Base-by-base conservation (phyloP, 2,888 invertebrate genomes). In the Eudasyphora cyanicolor region DNA sequence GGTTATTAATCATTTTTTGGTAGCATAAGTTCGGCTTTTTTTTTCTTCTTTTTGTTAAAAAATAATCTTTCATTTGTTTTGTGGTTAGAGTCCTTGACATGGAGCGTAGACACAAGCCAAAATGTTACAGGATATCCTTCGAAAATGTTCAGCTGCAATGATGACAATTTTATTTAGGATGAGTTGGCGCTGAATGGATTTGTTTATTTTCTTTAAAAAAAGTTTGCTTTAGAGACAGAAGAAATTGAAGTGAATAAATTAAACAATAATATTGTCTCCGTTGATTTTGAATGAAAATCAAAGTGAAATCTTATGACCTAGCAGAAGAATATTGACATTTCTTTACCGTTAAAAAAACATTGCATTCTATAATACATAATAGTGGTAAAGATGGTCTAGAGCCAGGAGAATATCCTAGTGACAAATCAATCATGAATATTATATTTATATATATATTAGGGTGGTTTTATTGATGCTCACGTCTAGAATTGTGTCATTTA, bases 1-100 rank as follows among this genome's bases (percentile, higher is more conserved):
- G 81, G 84, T 89, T 90, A 90, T 90, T 90, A 90, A 90, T 90
- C 89, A 90, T 90, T 87, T 90, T 89, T 89, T 87, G 87, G 86
- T 88, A 88, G 88, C 88, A 87, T 88, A 88, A 82, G 87, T 88
- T 88, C 80, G 82, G 88, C 54, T 32, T 76, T 76, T 86, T 80
- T 64, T 54, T 84, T 74, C 60, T n/a, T n/a, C n/a, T n/a, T n/a
- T n/a, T n/a, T n/a, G n/a, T n/a, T n/a, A n/a, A 77, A 75, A 54
- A 75, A 75, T 73, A 76, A 76, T 81, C 57, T 75, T 54, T 57
- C 21, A 8, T 74, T 24, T 45, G n/a, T 73, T 29, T 69, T 86
- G 42, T 73, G 74, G 70, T 75, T 38, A 19, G 21, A 19, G 71
- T 73, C 80, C 70, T 71, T 76, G 45, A 64, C 21, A 77, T 77